Evolutionary conservation across 2,888 invertebrate genomes (phyloP).

Genomic region (Leptinotarsa peninsularis): DNA sequence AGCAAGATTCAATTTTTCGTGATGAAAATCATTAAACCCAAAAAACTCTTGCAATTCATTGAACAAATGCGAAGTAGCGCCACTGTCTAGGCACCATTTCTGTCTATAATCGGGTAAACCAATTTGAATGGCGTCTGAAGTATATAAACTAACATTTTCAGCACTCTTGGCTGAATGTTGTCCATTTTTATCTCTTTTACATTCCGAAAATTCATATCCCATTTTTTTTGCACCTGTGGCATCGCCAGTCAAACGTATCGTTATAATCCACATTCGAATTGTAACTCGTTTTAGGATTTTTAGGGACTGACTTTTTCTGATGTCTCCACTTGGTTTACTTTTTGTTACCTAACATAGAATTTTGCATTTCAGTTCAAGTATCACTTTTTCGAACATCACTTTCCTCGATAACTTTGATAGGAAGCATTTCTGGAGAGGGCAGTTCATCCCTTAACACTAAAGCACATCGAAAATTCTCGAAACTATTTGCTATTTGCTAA

Average conservation of each 20-base stretch:
- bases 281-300: no score
- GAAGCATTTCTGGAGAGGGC: constrained; percentile 51
- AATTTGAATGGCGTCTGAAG: not conserved
- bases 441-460: constrained; percentile 58
- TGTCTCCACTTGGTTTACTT: no score
- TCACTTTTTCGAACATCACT: constrained; percentile 25
- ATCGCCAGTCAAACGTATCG: not conserved
- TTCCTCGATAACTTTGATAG: constrained; percentile 48
- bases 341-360: no score
- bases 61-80: constrained; percentile 20
- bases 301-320: not conserved
- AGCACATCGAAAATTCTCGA: constrained; percentile 59
- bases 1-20: constrained; percentile 19
- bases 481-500: constrained; percentile 40
- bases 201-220: not conserved
- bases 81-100: constrained; percentile 4
- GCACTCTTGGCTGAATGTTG: not conserved
- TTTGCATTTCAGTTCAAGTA: constrained; percentile 35
- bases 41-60: constrained; percentile 3
- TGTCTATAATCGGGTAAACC: not conserved
- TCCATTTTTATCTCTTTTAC: not conserved
- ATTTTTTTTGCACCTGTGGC: not conserved
- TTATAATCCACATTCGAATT: not conserved
- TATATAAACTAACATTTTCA: not conserved
- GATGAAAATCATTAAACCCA: not conserved